Base-by-base conservation (phyloP, 2,888 invertebrate species). In the Amaurobius ferox region DNA sequence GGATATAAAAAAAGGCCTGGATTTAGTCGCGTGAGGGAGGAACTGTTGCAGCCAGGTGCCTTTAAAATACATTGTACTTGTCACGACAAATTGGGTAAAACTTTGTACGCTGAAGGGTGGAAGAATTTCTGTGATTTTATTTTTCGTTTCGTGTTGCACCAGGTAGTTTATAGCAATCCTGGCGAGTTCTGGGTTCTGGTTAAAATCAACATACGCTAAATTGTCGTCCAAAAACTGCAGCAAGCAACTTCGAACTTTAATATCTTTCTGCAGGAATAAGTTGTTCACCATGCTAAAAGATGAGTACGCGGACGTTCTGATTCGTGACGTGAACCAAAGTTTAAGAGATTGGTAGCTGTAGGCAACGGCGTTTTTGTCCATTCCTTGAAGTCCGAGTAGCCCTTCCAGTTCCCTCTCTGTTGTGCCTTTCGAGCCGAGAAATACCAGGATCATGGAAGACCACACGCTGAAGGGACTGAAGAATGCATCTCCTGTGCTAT, bases 101-200 rank as follows among this genome's bases (percentile, higher is more conserved):
- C 55, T 61, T 40, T 89, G 89, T 13, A 92, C 88, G 13, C 90
- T 88, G 16, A 93, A 93, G 0, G 93, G 29, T 0, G 93, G 90
- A 71, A 98, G 91, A 0, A 98, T 92, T 89, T 97, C 93, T 89
- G 94, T 94, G 80, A 98, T 98, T 91, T 95, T 96, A 9, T 95
- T 92, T 78, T 95, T 94, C 0, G 98, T 98, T 90, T 95, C 93
- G 3, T 93, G 91, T 90, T 94, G 94, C 61, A 96, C 96, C 96
- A 97, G 97, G 39, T 91, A 89, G 90, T 98, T 98, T 68, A 98
- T 96, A 0, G 90, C 91, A 7, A 91, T 90, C 9, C 92, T 90
- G 0, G 93, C 93, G 0, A 94, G 93, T 26, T 90, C 91, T 1
- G 89, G 90, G 1, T 93, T 91, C 28, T 93, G 88, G 0, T 77